These are phyloP conservation scores for Pyrocephalus nanus DNA, from an alignment of 2,797 vertebrate genomes.

Conservation along the genomic window DNA sequence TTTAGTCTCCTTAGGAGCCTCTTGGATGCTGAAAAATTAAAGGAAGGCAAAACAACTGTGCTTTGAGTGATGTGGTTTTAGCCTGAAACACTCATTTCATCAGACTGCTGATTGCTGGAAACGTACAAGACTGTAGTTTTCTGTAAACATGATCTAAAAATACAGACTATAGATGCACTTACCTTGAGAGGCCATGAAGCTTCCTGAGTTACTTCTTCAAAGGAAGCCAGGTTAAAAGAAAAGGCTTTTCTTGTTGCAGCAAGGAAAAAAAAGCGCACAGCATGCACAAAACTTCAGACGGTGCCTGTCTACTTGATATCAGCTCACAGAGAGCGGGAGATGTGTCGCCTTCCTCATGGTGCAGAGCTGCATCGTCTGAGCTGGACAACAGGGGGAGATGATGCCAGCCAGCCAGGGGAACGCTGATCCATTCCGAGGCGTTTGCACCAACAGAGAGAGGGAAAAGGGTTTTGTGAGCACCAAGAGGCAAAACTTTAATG, in stretches of 20 bases:
- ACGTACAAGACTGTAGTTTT: background rate
- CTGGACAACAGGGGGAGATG: constrained; percentile 66
- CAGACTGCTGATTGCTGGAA: constrained; percentile 53
- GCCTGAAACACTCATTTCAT: constrained; percentile 50
- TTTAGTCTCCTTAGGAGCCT: constrained; percentile 39
- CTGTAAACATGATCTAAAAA: constrained; percentile 61
- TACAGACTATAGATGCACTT: constrained; percentile 66
- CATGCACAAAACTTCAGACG: constrained; percentile 72
- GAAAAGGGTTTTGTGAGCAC: background rate
- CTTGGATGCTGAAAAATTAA: constrained; percentile 26
- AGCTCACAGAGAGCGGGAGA: constrained; percentile 59
- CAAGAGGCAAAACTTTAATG: background rate
- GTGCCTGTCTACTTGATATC: constrained; percentile 38
- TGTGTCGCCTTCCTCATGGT: constrained; percentile 25
- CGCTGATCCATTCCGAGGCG: background rate
- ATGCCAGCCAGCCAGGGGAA: constrained; percentile 22
- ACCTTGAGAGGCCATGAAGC: constrained; percentile 82
- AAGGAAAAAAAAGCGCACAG: constrained; percentile 62
- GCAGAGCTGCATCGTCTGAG: constrained; percentile 56
- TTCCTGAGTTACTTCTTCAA: constrained; percentile 76
- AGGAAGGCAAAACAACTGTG: constrained; percentile 14
- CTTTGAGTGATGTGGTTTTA: constrained; percentile 27
- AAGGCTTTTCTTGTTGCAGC: constrained; percentile 70
- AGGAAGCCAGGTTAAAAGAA: constrained; percentile 75
- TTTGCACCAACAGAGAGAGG: background rate